Conservation (phyloP, 2,888 invertebrate species). For the Caenorhabditis japonica region DNA sequence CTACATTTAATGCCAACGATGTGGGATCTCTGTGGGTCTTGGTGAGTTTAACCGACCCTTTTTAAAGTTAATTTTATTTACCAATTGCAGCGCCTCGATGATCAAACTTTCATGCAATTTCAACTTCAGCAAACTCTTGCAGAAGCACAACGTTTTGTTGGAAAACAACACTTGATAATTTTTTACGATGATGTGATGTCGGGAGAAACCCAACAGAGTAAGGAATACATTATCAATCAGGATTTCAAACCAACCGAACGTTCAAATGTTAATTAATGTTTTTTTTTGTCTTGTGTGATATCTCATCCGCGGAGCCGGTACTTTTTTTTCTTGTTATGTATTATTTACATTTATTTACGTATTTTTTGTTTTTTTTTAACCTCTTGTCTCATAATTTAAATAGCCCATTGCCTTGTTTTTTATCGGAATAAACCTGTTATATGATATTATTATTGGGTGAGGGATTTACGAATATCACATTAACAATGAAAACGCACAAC, state of each 20-base stretch:
- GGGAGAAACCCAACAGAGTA: slow-evolving; percentile 1
- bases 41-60: slow-evolving; percentile 10
- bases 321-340: too few species aligned
- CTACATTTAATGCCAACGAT: slow-evolving; percentile 4
- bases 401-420: too few species aligned
- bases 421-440: too few species aligned
- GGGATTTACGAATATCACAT: too few species aligned
- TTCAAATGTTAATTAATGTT: background rate
- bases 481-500: too few species aligned
- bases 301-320: too few species aligned
- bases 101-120: slow-evolving; percentile 11
- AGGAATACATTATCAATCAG: slow-evolving; percentile 39
- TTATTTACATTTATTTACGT: too few species aligned
- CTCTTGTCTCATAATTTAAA: too few species aligned
- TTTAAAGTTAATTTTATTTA: background rate
- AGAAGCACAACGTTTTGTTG: slow-evolving; percentile 38
- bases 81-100: slow-evolving; percentile 40
- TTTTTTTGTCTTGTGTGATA: background rate
- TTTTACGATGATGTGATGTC: slow-evolving; percentile 42
- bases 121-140: slow-evolving; percentile 16
- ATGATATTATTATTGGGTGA: too few species aligned
- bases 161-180: slow-evolving; percentile 38
- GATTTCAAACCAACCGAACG: slow-evolving; percentile 10
- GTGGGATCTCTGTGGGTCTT: slow-evolving; percentile 38
- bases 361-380: too few species aligned